A percentile compares a stretch with the other conserved stretches of the same genome.
phyloP scores from a whole-genome alignment of 2,888 invertebrate species.

The Tupiocoris notatus region DNA sequence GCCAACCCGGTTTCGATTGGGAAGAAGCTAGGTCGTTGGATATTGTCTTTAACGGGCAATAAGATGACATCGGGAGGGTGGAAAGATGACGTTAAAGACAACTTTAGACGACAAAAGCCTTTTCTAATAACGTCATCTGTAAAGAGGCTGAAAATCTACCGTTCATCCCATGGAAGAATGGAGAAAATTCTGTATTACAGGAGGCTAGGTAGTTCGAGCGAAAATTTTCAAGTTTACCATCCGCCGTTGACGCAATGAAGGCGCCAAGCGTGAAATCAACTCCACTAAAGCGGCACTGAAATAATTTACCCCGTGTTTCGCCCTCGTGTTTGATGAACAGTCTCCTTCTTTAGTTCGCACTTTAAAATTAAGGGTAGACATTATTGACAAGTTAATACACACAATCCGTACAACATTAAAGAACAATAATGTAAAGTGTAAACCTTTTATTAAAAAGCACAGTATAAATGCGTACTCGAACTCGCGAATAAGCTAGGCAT shows the following conservation, averaged over 20 bases:
- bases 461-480: too few species aligned
- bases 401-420: too few species aligned
- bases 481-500: too few species aligned
- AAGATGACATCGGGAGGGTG: background rate
- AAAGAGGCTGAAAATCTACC: background rate
- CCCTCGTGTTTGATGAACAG: too few species aligned
- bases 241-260: background rate
- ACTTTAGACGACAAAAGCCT: background rate
- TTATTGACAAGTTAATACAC: too few species aligned
- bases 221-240: background rate
- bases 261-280: background rate
- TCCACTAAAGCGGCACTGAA: constrained; percentile 14
- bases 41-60: background rate
- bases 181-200: background rate
- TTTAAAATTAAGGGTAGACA: too few species aligned
- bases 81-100: background rate
- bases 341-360: too few species aligned
- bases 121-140: background rate
- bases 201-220: background rate
- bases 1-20: background rate
- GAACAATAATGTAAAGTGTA: too few species aligned
- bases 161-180: background rate
- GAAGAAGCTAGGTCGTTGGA: background rate
- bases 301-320: constrained; percentile 6
- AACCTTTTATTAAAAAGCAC: too few species aligned